Evolutionary conservation across 1,140 invertebrate species (phyloP), one percentile per base, ranked within the genome.

Genomic region (Procambarus virginalis): DNA sequence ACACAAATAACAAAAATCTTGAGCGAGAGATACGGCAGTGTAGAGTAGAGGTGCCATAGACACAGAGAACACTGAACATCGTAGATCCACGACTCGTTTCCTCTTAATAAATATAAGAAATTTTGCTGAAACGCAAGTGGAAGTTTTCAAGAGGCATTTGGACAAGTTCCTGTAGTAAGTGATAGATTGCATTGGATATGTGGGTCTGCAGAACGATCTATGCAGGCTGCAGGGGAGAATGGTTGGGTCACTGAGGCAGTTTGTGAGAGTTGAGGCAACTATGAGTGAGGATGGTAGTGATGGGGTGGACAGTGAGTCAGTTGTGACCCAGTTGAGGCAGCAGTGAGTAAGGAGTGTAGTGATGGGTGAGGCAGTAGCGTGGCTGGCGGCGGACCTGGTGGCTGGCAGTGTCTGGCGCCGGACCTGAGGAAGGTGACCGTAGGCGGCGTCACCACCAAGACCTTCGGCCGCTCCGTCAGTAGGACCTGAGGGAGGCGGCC

Each of bases 371-470:
- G 78, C 8, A 58, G 55, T 8, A 12, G 55, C 12, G 55, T 55
- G 49, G 12, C 68, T 9, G 20, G n/a, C 64, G 78, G 86, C 58
- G 77, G 46, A 60, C 4, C 73, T 77, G 49, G 86, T 87, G 86
- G 86, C 78, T 79, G 86, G 78, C 51, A 60, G 78, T 87, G 86
- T 68, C 77, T 87, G 86, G 86, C 78, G 86, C 78, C 86, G 86
- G 68, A 73, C 78, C n/a, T 4, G 78, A 87, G 86, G 78, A 87
- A 87, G 81, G 86, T 87, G 86, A 87, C 78, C 77, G 79, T 51
- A 64, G 77, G 78, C 86, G 86, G 77, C 78, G 60, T 60, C 78
- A 73, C 85, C 64, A 48, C 85, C 77, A 79, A 64, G 60, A 14
- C 51, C 51, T 55, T 8, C 51, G 8, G 51, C 79, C 58, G 6